phyloP scores from a whole-genome alignment of 2,797 vertebrate species.

The Pangasius sanitwongsei region DNA sequence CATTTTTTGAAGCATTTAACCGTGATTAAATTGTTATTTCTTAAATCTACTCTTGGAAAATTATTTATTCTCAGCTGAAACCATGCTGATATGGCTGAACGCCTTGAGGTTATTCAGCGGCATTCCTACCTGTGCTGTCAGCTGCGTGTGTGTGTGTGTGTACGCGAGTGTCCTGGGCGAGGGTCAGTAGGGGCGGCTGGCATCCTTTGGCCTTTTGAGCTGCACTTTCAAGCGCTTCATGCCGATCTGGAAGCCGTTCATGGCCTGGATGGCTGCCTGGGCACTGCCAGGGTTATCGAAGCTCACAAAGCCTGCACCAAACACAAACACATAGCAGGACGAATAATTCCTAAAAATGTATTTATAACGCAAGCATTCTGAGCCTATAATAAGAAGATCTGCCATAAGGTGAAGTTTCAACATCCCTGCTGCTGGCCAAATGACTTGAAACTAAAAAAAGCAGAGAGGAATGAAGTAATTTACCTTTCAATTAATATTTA shows the following conservation, averaged over 20 bases:
- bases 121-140: constrained; percentile 51
- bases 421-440: neutral
- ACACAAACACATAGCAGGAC: neutral
- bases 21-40: neutral
- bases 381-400: neutral
- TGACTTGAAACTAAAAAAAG: neutral
- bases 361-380: neutral
- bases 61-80: neutral
- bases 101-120: neutral
- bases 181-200: constrained; percentile 81
- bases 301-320: constrained; percentile 83
- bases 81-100: neutral
- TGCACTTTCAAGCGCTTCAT: constrained; percentile 89
- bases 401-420: neutral
- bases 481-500: neutral
- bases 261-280: constrained; percentile 85
- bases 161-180: neutral
- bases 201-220: constrained; percentile 84
- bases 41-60: neutral
- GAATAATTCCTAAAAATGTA: neutral
- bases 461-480: neutral
- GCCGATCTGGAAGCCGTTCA: constrained; percentile 87
- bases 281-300: constrained; percentile 88
- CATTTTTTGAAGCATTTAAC: neutral
- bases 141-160: constrained; percentile 41